phyloP scores from a whole-genome alignment of 2,113 vertebrate genomes.

The Oreotrochilus melanogaster region DNA sequence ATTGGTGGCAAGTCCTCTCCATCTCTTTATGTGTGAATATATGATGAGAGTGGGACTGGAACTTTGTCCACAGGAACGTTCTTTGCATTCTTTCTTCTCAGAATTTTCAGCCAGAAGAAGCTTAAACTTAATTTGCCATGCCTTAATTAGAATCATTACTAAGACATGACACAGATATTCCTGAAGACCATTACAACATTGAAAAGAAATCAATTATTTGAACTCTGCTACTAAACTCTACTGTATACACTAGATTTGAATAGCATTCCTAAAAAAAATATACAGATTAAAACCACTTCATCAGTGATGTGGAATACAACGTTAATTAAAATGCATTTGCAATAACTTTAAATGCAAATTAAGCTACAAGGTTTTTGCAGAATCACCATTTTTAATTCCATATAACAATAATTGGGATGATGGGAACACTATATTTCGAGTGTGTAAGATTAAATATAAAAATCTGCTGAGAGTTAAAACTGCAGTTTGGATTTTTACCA shows the following conservation, averaged over 20 bases:
- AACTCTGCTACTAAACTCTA: background rate
- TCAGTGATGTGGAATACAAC: slow-evolving; percentile 33
- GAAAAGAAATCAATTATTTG: background rate
- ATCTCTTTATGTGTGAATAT: background rate
- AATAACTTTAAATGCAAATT: slow-evolving; percentile 61
- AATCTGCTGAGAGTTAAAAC: slow-evolving; percentile 5
- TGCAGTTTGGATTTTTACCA: background rate
- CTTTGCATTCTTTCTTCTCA: background rate
- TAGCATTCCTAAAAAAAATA: background rate
- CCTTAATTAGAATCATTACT: background rate
- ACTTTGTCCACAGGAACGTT: background rate
- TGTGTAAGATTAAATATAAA: slow-evolving; percentile 20
- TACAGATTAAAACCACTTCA: slow-evolving; percentile 14
- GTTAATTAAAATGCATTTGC: slow-evolving; percentile 68
- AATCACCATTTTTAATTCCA: slow-evolving; percentile 44
- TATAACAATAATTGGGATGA: slow-evolving; percentile 49
- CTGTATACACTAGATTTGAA: background rate
- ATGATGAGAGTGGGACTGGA: accelerated
- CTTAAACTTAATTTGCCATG: background rate
- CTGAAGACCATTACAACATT: background rate
- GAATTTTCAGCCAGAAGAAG: background rate
- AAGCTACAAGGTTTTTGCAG: slow-evolving; percentile 50
- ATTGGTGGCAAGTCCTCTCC: background rate
- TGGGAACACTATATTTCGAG: background rate
- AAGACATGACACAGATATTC: background rate